phyloP scores from a whole-genome alignment of 2,888 invertebrate species.

The Drosophila basisetae region DNA sequence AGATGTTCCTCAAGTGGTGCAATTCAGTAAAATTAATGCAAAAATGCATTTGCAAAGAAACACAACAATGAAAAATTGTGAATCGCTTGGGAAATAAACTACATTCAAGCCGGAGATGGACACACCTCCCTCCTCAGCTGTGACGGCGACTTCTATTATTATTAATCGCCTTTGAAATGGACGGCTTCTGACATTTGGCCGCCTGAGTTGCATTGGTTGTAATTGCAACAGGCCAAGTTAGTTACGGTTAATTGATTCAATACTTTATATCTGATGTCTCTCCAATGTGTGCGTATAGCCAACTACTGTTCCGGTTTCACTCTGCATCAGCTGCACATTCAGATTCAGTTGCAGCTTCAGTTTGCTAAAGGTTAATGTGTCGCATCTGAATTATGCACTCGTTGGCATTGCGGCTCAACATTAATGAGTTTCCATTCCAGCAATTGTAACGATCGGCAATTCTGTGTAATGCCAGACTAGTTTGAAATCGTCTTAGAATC shows the following conservation, averaged over 20 bases:
- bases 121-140: conserved; percentile 55
- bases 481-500: conserved; percentile 41
- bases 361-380: conserved; percentile 72
- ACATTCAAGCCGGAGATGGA: conserved; percentile 32
- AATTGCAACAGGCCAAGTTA: conserved; percentile 50
- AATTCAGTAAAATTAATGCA: conserved; percentile 17
- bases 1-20: conserved; percentile 3
- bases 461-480: conserved; percentile 22
- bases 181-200: conserved; percentile 51
- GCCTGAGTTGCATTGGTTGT: conserved; percentile 37
- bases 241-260: conserved; percentile 63
- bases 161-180: conserved; percentile 46
- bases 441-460: conserved; percentile 17
- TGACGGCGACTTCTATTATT: conserved; percentile 18
- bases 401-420: conserved; percentile 63
- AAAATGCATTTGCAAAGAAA: conserved; percentile 14
- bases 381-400: conserved; percentile 69
- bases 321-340: conserved; percentile 9
- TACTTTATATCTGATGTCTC: conserved; percentile 3
- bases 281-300: conserved; percentile 55
- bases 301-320: conserved; percentile 54
- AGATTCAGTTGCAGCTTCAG: conserved; percentile 8
- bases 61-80: conserved; percentile 40
- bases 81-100: conserved; percentile 34
- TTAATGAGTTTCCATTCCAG: conserved; percentile 65